Percentiles rank a stretch among this genome's conserved stretches.
These are phyloP conservation scores for Xiphophorus maculatus DNA, from an alignment of 2,113 vertebrate species.

Conservation along the genomic window DNA sequence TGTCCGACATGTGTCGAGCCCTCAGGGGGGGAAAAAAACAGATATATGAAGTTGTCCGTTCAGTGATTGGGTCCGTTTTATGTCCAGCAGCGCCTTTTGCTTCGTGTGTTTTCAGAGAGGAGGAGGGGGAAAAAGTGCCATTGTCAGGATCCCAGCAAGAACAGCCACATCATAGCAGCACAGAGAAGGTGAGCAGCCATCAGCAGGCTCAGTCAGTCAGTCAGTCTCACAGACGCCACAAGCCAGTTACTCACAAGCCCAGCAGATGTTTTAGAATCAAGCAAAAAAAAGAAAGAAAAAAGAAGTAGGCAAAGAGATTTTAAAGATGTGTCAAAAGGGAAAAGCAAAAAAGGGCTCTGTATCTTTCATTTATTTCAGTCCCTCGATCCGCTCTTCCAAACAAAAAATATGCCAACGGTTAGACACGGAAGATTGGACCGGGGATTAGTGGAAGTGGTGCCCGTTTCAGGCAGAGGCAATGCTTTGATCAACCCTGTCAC, in stretches of 20 bases:
- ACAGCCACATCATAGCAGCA: conserved; percentile 66
- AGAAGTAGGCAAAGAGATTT: conserved; percentile 54
- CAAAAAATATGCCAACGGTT: conserved; percentile 51
- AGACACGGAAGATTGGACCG: conserved; percentile 73
- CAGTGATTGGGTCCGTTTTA: conserved; percentile 40
- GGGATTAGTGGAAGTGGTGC: conserved; percentile 72
- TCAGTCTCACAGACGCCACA: conserved; percentile 55
- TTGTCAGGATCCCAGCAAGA: conserved; percentile 27
- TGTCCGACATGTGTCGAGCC: conserved; percentile 37
- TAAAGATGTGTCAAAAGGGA: conserved; percentile 23
- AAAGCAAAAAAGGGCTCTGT: not conserved
- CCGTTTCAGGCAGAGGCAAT: conserved; percentile 72
- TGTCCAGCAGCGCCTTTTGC: conserved; percentile 37
- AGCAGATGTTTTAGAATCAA: conserved; percentile 29
- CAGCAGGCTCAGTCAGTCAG: conserved; percentile 51
- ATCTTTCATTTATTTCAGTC: conserved; percentile 27
- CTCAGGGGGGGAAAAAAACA: conserved; percentile 20
- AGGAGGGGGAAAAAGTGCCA: not conserved
- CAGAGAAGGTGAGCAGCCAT: conserved; percentile 47
- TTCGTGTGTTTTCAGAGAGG: conserved; percentile 1
- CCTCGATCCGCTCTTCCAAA: conserved; percentile 40
- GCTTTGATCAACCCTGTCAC: conserved; percentile 74
- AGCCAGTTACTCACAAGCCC: conserved; percentile 51
- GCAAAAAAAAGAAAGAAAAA: conserved; percentile 1
- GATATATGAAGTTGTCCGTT: conserved; percentile 48